Evolutionary conservation across 2,888 invertebrate genomes (phyloP), one percentile per base, ranked within the genome.

Genomic region (Erynnis tages): DNA sequence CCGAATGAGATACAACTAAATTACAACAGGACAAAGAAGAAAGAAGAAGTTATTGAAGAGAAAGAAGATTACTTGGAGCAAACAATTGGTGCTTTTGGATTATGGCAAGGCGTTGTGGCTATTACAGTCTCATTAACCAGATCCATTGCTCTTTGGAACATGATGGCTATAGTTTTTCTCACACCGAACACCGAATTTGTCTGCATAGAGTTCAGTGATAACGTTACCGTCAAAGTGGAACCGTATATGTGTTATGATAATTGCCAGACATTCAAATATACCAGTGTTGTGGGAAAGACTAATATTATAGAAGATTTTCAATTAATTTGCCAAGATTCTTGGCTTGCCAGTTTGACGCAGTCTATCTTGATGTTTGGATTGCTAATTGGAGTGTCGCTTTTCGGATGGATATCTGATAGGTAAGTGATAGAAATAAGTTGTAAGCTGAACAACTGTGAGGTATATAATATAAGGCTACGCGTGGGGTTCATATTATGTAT

Each of bases 391-490:
- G 65, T 71, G 10, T 62, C 63, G 10, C 1, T 67, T 1, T 71
- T 75, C 56, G 80, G 82, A 17, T 82, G 81, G 82, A 52, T 77
- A 35, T 81, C 82, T 30, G 82, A 82, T 55, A 76, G 77, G 82
- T 80, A 56, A 53, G 4, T 35, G n/a, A 7, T n/a, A 17, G 25
- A 25, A 25, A 25, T 5, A 4, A 4, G 5, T 21, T 3, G 5
- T 21, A 21, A 21, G 21, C 4, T 21, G 5, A 21, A n/a, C n/a
- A n/a, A n/a, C n/a, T n/a, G n/a, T n/a, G n/a, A n/a, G n/a, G n/a
- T n/a, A n/a, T n/a, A n/a, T n/a, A n/a, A n/a, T n/a, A n/a, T n/a
- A n/a, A n/a, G n/a, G n/a, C n/a, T n/a, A n/a, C n/a, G n/a, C n/a
- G n/a, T n/a, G n/a, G n/a, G n/a, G n/a, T n/a, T n/a, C n/a, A n/a